Evolutionary conservation across 2,797 vertebrate genomes (phyloP).

Genomic region (Antrozous pallidus): DNA sequence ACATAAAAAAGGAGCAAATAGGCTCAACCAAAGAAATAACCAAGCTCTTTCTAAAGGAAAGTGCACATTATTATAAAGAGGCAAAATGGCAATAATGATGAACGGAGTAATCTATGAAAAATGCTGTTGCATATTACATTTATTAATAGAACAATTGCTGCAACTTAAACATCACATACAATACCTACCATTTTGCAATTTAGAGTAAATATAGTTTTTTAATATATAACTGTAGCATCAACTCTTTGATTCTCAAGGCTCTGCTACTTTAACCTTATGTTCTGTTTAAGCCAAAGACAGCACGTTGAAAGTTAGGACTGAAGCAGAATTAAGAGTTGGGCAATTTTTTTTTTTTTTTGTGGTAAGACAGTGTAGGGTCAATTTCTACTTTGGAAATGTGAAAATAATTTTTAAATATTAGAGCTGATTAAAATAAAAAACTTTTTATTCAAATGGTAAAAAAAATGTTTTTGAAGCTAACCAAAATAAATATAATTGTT

Average conservation of each 20-base stretch:
- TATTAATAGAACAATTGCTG: slow-evolving; percentile 84
- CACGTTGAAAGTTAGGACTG: background rate
- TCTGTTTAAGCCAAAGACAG: slow-evolving; percentile 70
- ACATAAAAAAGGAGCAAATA: slow-evolving; percentile 89
- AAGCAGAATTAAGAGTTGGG: slow-evolving; percentile 40
- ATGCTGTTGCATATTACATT: slow-evolving; percentile 83
- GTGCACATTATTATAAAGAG: slow-evolving; percentile 82
- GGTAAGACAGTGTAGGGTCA: background rate
- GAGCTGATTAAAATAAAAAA: background rate
- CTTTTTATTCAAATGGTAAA: slow-evolving; percentile 6
- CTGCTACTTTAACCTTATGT: slow-evolving; percentile 74
- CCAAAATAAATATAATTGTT: background rate
- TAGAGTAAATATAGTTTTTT: slow-evolving; percentile 81
- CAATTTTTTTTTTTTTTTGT: slow-evolving; percentile 38
- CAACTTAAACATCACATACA: slow-evolving; percentile 83
- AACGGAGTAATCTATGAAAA: slow-evolving; percentile 81
- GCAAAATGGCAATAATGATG: slow-evolving; percentile 82
- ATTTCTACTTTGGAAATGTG: background rate
- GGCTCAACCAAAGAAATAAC: slow-evolving; percentile 87
- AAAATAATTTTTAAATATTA: background rate
- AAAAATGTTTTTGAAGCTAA: slow-evolving; percentile 21
- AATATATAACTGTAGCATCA: slow-evolving; percentile 66
- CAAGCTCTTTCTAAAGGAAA: slow-evolving; percentile 84
- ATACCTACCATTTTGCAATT: slow-evolving; percentile 82
- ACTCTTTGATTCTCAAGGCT: slow-evolving; percentile 56